Conservation (phyloP, 2,888 invertebrate genomes). For the Melipona bicolor region DNA sequence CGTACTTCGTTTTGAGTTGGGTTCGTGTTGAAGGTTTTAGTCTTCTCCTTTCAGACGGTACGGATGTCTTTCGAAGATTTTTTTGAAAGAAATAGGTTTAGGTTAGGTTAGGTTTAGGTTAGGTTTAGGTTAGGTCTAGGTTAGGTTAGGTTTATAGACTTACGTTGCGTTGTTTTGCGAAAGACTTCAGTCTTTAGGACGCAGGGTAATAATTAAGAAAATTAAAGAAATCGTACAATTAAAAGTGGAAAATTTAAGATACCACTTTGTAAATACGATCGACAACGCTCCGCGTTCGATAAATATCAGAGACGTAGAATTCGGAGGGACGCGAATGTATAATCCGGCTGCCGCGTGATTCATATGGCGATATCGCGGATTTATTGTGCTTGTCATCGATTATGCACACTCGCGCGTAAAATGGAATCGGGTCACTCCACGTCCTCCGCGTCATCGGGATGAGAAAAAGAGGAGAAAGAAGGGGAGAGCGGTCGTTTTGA, state of each 20-base stretch:
- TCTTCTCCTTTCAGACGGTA: no score
- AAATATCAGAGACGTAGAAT: conserved; percentile 24
- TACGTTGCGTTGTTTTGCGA: not conserved
- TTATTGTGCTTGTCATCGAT: conserved; percentile 65
- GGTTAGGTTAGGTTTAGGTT: no score
- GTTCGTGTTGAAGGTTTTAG: not conserved
- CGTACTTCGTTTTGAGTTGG: not conserved
- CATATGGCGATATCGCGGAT: conserved; percentile 56
- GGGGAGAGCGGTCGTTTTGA: not conserved
- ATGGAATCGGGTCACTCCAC: conserved; percentile 58
- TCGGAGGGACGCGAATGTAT: conserved; percentile 19
- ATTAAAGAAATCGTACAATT: no score
- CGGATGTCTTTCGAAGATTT: no score
- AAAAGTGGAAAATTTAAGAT: no score
- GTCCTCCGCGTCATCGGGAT: not conserved
- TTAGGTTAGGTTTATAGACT: no score
- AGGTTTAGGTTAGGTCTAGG: no score
- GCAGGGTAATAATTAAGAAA: not conserved
- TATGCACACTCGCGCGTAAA: conserved; percentile 61
- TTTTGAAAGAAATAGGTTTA: no score
- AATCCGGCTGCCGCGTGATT: conserved; percentile 43
- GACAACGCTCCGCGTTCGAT: not conserved
- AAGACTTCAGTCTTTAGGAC: not conserved
- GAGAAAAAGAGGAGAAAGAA: no score
- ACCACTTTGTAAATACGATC: no score